Conservation (phyloP, 1,140 invertebrate species). For the Calosoma granatense region DNA sequence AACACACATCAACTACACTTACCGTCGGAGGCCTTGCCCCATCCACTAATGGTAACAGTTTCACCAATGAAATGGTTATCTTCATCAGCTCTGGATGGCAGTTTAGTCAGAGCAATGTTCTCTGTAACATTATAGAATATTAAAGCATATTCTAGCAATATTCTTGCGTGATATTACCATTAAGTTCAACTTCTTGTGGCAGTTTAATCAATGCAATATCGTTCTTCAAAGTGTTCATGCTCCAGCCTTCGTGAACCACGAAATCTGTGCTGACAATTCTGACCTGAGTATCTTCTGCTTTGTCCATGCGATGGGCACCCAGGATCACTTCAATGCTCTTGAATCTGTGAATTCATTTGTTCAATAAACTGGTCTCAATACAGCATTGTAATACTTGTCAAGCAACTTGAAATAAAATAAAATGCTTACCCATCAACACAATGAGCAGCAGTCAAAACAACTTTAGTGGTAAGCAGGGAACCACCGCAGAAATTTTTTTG, state of each 20-base stretch:
- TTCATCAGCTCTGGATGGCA: conserved; percentile 32
- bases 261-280: conserved; percentile 31
- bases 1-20: background rate
- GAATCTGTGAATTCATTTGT: conserved; percentile 11
- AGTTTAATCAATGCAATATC: conserved; percentile 43
- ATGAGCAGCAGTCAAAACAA: conserved; percentile 57
- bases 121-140: conserved; percentile 24
- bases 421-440: conserved; percentile 28
- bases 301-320: conserved; percentile 38
- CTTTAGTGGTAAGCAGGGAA: conserved; percentile 48
- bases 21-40: conserved; percentile 32
- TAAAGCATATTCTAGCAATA: conserved; percentile 4
- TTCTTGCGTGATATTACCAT: conserved; percentile 24
- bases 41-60: conserved; percentile 34
- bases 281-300: conserved; percentile 28
- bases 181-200: conserved; percentile 34
- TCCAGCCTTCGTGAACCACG: conserved; percentile 36
- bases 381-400: background rate
- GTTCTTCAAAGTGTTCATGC: conserved; percentile 33
- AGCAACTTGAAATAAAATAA: background rate
- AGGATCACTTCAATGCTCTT: conserved; percentile 29
- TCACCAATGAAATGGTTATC: conserved; percentile 31
- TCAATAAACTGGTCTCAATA: too few relatives aligned
- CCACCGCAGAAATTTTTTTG: conserved; percentile 50
- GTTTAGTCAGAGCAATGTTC: conserved; percentile 33